Base-by-base conservation (phyloP, 2,113 vertebrate species). In the Etheostoma spectabile region DNA sequence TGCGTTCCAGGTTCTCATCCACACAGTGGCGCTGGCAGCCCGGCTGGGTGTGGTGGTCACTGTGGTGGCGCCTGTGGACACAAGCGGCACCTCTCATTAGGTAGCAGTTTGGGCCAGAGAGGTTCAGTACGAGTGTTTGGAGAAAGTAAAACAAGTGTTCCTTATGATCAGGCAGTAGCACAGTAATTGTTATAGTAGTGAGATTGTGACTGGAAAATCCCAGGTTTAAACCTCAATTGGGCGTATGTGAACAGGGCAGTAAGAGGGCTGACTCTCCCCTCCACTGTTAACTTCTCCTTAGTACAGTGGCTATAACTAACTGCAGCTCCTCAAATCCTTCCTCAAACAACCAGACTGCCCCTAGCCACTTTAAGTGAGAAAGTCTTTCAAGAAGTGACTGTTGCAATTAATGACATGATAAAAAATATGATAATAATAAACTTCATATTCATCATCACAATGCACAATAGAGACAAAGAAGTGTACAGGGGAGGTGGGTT, bases 1-100 rank as follows among this genome's bases (percentile, higher is more conserved):
- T 97, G 93, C 98, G 97, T 94, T 99, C 98, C 69, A 98, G 97
- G 94, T 99, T 99, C 95, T 99, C 98, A 77, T 99, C 98, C 75
- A 99, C 97, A 38, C 97, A 98, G 79, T 98, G 96, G 87, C 96
- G 96, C 87, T 96, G 96, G 95, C 97, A 98, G 89, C 95, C 96
- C 16, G 95, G 93, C 91, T 97, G 97, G 86, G 95, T 93, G 89
- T 94, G 96, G 93, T 96, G 96, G 91, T 99, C 97, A 38, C 95
- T 96, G 90, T 98, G 97, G 94, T 98, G 96, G 86, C 97, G 96
- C 95, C 98, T 99, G 93, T 27, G 74, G 86, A 91, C 84, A 93
- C 86, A 78, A 86, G 90, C 93, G 74, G 86, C 89, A 89, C 86
- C 85, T 83, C 87, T 93, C 89, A 92, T 94, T 92, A 92, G 86